Base-by-base conservation (phyloP, 1,140 invertebrate species). In the Drosophila cardini region DNA sequence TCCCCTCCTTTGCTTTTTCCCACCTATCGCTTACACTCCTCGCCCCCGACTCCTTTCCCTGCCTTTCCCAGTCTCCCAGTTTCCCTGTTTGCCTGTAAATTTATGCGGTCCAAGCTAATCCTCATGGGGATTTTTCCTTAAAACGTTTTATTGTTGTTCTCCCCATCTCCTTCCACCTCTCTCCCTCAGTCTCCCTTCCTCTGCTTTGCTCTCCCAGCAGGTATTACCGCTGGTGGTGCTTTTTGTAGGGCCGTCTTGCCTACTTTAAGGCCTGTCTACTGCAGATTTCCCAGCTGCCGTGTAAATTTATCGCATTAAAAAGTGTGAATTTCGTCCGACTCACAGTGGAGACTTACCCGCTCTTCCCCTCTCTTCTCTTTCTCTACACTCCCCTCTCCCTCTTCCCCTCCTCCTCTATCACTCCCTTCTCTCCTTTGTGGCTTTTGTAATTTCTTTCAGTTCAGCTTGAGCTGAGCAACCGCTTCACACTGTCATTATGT, bases 241-340 rank as follows among this genome's bases (percentile, higher is more conserved):
- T 7, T 16, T 18, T 7, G 42, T 16, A 4, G 42, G 34, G 34
- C 34, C 61, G 52, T 16, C 38, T 81, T 70, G 77, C 70, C 78
- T 67, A 65, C 70, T 78, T 77, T 64, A 70, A 58, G 67, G 76
- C 77, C 84, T 84, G 84, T 89, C 84, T 84, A 71, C 84, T 83
- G 84, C 84, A 89, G 84, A 89, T 89, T 89, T 89, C 84, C 84
- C 84, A 78, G 84, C 79, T 89, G 84, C 70, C 84, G 83, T 89
- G 84, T 89, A 89, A 89, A 89, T 89, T 89, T 89, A 89, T 89
- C 84, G 78, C 77, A 89, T 89, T 89, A 89, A 75, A 80, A 87
- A 89, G 84, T 89, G 84, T 83, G 84, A 89, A 89, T 82, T 84
- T 58, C 36, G 13, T 36, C 34, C 57, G 38, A 53, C 46, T 43